Evolutionary conservation across 2,113 vertebrate species (phyloP), one percentile per base, ranked within the genome.

Genomic region (Stegastes partitus): DNA sequence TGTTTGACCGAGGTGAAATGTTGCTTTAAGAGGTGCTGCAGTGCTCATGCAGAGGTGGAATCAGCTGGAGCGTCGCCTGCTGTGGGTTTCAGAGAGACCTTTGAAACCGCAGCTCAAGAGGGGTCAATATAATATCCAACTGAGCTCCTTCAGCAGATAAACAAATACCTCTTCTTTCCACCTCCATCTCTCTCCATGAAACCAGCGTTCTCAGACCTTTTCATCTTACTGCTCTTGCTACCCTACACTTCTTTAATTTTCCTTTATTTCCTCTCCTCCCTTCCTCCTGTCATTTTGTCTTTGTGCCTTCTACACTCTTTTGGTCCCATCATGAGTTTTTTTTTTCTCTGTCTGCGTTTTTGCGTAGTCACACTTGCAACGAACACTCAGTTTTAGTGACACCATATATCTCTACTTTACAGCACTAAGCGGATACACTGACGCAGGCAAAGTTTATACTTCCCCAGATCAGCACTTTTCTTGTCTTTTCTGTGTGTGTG

Each of bases 391-490:
- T 77, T 87, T 80, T 70, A 84, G 54, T 79, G 73, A 67, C 54
- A 57, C 68, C 11, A 26, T 83, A 81, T 54, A 84, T 79, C 62
- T 77, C 44, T 14, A 34, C 62, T 68, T 56, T 34, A 67, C 50
- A 72, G 77, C 70, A 47, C 39, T 67, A 25, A 53, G 66, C 71
- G 66, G 74, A 85, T 71, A 65, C 42, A 78, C 74, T 88, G 82
- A 89, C 16, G 6, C 47, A 83, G 71, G 67, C 76, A 80, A 85
- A 85, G 67, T 88, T 82, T 65, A 55, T 65, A 34, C 62, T 90
- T 70, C 50, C 37, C 65, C 11, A 16, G 37, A 80, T 93, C 85
- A 89, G 83, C 89, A 83, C 79, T 91, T 90, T 89, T 69, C 58
- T 67, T 45, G 22, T 45, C 50, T 44, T 69, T 71, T 10, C 11